Conservation (phyloP, 2,797 vertebrate species). For the Takifugu ocellatus region DNA sequence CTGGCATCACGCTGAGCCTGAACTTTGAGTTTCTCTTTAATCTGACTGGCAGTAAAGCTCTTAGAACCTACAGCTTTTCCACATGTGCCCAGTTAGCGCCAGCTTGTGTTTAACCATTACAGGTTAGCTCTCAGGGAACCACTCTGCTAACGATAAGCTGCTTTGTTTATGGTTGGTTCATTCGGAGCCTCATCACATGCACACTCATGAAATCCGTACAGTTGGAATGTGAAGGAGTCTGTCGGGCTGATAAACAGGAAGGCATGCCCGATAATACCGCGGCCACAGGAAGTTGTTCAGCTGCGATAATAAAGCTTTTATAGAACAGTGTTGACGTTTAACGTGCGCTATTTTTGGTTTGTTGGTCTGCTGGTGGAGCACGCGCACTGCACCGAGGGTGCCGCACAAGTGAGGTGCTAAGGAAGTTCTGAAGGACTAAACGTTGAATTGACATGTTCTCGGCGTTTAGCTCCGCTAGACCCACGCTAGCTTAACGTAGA, state of each 20-base stretch:
- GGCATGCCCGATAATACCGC: slow-evolving; percentile 7
- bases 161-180: slow-evolving; percentile 34
- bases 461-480: too few species aligned
- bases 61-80: not conserved
- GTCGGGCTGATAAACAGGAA: slow-evolving; percentile 33
- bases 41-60: not conserved
- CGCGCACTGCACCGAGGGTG: too few species aligned
- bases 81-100: not conserved
- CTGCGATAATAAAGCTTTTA: slow-evolving; percentile 35
- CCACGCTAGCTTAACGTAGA: too few species aligned
- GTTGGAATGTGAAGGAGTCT: slow-evolving; percentile 4
- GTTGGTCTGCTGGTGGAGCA: not conserved
- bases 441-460: too few species aligned
- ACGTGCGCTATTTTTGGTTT: not conserved
- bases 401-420: too few species aligned
- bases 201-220: not conserved
- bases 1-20: not conserved
- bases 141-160: slow-evolving; percentile 44
- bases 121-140: slow-evolving; percentile 39
- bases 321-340: slow-evolving; percentile 18
- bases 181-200: slow-evolving; percentile 4
- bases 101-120: slow-evolving; percentile 24
- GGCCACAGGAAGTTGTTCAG: slow-evolving; percentile 51
- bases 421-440: too few species aligned
- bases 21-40: not conserved